Conservation (phyloP, 2,797 vertebrate species). For the Phataginus tetradactyla region DNA sequence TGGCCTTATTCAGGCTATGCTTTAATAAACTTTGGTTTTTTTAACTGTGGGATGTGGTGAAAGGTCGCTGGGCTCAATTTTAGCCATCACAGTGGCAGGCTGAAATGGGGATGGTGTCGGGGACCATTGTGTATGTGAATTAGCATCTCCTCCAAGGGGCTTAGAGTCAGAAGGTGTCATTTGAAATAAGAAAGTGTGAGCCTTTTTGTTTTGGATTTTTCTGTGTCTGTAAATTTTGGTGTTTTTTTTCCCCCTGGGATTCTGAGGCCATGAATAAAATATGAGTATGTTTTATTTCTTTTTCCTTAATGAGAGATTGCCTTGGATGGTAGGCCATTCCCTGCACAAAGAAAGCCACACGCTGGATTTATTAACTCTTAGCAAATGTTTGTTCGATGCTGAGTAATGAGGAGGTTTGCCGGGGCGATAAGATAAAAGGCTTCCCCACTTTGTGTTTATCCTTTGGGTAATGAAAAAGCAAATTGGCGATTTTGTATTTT, state of each 20-base stretch:
- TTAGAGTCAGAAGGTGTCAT: background rate
- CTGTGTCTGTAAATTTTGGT: constrained; percentile 33
- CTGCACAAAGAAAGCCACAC: constrained; percentile 55
- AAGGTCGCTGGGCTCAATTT: background rate
- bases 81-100: background rate
- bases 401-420: constrained; percentile 66
- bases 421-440: constrained; percentile 69
- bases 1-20: background rate
- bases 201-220: constrained; percentile 58
- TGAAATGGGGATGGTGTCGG: background rate
- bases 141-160: background rate
- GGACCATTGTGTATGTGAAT: background rate
- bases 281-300: constrained; percentile 68
- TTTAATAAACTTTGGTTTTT: constrained; percentile 25
- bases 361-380: constrained; percentile 77
- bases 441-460: constrained; percentile 69
- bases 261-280: constrained; percentile 78
- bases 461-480: constrained; percentile 80
- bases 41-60: background rate
- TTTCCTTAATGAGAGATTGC: constrained; percentile 76
- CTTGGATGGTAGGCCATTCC: constrained; percentile 59
- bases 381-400: constrained; percentile 74
- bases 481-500: constrained; percentile 77
- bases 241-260: constrained; percentile 24
- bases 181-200: background rate